These are phyloP conservation scores for Merodon equestris DNA, from an alignment of 2,888 invertebrate species.

Conservation along the genomic window DNA sequence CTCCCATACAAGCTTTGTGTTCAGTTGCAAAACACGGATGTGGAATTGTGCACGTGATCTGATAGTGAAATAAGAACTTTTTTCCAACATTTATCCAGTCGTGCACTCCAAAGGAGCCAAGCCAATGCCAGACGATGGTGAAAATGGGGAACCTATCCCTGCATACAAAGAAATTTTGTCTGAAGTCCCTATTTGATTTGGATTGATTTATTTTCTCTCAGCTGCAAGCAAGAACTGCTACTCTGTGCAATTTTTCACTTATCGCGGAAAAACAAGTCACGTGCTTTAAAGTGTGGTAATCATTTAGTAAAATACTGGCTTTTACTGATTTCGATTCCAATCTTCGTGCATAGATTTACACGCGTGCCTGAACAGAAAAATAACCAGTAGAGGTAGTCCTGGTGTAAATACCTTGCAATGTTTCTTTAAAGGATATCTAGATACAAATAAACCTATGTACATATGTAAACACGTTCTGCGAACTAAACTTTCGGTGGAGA, in stretches of 20 bases:
- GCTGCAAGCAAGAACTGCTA: conserved; percentile 56
- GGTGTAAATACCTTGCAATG: too few relatives aligned
- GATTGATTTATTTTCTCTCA: conserved; percentile 66
- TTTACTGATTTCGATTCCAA: conserved; percentile 32
- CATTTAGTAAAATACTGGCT: conserved; percentile 59
- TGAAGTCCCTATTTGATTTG: conserved; percentile 65
- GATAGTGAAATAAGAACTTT: conserved; percentile 68
- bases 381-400: too few relatives aligned
- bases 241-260: conserved; percentile 63
- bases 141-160: conserved; percentile 45
- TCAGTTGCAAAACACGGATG: conserved; percentile 67
- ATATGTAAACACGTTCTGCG: not conserved
- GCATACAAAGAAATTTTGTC: conserved; percentile 57
- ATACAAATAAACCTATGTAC: too few relatives aligned
- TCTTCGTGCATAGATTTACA: conserved; percentile 1
- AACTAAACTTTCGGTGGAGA: not conserved
- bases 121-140: conserved; percentile 34
- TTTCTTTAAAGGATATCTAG: too few relatives aligned
- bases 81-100: conserved; percentile 63
- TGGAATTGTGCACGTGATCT: conserved; percentile 69
- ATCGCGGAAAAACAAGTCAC: conserved; percentile 65
- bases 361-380: not conserved
- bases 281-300: conserved; percentile 65
- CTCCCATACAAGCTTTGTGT: conserved; percentile 60
- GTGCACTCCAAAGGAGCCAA: conserved; percentile 55